Conservation (phyloP, 2,113 vertebrate species). For the Drymodes brunneopygia region DNA sequence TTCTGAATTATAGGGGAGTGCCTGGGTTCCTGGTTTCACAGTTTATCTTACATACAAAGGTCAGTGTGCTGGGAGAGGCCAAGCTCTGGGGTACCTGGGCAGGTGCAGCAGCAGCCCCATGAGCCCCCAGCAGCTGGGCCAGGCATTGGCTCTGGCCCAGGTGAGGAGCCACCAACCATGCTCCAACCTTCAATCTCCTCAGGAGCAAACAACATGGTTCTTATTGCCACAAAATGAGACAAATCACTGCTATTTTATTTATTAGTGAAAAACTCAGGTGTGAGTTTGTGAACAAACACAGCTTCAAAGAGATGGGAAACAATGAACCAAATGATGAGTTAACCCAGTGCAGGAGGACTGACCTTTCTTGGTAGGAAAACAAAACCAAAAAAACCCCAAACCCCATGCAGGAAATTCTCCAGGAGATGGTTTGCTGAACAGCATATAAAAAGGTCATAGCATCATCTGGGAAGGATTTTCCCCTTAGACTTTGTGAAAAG, state of each 20-base stretch:
- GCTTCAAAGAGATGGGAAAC: not conserved
- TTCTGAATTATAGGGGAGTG: not conserved
- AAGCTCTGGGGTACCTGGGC: not conserved
- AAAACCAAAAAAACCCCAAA: not conserved
- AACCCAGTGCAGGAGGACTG: not conserved
- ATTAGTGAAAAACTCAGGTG: not conserved
- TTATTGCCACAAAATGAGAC: not conserved
- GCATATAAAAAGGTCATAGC: not conserved
- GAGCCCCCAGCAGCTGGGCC: not conserved
- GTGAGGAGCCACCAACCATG: not conserved
- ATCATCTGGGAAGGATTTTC: not conserved
- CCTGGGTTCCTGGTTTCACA: not conserved
- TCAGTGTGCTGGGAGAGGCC: not conserved
- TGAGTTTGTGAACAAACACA: not conserved
- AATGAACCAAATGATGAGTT: not conserved
- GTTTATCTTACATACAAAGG: not conserved
- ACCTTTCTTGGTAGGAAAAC: not conserved
- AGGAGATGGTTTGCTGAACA: not conserved
- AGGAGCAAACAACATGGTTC: not conserved
- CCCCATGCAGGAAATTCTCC: not conserved
- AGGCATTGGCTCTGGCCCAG: not conserved
- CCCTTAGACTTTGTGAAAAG: not conserved
- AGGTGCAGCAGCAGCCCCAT: accelerated
- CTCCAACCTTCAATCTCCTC: not conserved
- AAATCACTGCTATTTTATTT: not conserved